phyloP scores from a whole-genome alignment of 2,797 vertebrate genomes.

The Margarornis squamiger region DNA sequence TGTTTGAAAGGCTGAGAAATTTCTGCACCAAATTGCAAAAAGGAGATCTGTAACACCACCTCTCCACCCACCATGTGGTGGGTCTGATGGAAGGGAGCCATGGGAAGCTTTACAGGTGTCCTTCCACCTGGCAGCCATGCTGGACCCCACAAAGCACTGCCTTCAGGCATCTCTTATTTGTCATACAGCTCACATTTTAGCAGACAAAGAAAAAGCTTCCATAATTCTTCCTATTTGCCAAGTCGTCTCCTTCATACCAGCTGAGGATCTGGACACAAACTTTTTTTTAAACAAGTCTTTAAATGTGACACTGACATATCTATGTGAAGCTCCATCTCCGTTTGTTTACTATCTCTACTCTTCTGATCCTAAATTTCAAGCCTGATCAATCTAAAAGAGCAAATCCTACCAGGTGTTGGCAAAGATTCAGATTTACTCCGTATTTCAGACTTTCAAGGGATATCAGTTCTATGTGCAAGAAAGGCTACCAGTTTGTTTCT shows the following conservation, averaged over 20 bases:
- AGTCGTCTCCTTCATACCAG: background rate
- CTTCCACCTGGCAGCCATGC: accelerated
- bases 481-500: background rate
- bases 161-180: background rate
- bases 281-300: background rate
- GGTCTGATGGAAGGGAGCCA: background rate
- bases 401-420: background rate
- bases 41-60: background rate
- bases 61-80: background rate
- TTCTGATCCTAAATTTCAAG: background rate
- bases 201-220: background rate
- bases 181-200: background rate
- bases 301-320: background rate
- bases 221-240: background rate
- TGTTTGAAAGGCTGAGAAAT: background rate
- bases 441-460: background rate
- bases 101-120: background rate
- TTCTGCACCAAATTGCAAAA: background rate
- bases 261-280: background rate
- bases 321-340: background rate
- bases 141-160: background rate
- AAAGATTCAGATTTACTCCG: background rate
- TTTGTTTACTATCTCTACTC: background rate
- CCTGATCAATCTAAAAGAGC: background rate
- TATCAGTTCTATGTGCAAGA: background rate